These are phyloP conservation scores for Cosmopolites sordidus DNA, from an alignment of 2,888 invertebrate species.

Conservation along the genomic window DNA sequence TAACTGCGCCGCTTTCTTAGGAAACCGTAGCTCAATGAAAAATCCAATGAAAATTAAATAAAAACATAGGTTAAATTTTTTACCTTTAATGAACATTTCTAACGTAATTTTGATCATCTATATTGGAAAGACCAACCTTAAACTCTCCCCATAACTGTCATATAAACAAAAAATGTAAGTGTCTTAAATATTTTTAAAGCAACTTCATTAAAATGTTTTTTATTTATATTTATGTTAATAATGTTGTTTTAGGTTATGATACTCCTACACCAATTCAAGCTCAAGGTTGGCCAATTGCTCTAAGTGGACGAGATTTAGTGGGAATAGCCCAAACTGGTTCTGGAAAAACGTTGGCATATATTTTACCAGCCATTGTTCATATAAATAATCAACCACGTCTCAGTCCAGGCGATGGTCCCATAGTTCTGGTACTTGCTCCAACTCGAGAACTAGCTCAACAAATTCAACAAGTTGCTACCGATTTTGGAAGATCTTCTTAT, in stretches of 20 bases:
- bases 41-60: too few relatives aligned
- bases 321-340: constrained; percentile 85
- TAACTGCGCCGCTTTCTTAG: too few relatives aligned
- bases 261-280: constrained; percentile 84
- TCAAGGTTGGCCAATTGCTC: constrained; percentile 84
- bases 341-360: constrained; percentile 78
- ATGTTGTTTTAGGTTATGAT: constrained; percentile 47
- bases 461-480: constrained; percentile 80
- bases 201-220: too few relatives aligned
- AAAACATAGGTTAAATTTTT: too few relatives aligned
- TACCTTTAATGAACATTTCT: too few relatives aligned
- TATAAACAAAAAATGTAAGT: too few relatives aligned
- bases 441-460: constrained; percentile 76
- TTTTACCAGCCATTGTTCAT: constrained; percentile 83
- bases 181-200: too few relatives aligned
- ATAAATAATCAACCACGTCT: constrained; percentile 80
- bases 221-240: too few relatives aligned
- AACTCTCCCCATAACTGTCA: too few relatives aligned
- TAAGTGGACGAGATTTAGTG: constrained; percentile 80
- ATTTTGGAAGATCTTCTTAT: constrained; percentile 77
- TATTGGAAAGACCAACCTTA: too few relatives aligned
- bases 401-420: constrained; percentile 78
- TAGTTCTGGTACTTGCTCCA: constrained; percentile 74
- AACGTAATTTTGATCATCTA: too few relatives aligned
- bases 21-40: too few relatives aligned